Evolutionary conservation across 2,797 vertebrate genomes (phyloP).

Genomic region (Halcyon badia): DNA sequence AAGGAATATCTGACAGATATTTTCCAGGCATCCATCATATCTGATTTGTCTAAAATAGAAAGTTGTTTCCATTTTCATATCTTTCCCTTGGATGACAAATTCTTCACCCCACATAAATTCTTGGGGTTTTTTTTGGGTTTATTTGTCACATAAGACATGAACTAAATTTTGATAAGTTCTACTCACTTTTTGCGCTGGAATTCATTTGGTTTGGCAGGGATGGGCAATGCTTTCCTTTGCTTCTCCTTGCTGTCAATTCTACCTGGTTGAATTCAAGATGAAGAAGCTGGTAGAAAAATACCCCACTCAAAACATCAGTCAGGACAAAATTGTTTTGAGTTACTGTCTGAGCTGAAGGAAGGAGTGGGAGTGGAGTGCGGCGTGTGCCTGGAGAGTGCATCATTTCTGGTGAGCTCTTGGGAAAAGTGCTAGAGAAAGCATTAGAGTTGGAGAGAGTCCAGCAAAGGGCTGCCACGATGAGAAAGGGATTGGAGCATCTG

Average conservation of each 20-base stretch:
- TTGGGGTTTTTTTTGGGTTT: no score
- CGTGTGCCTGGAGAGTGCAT: not conserved
- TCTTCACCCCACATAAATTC: not conserved
- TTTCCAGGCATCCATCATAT: not conserved
- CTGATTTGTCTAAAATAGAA: not conserved
- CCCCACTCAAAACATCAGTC: not conserved
- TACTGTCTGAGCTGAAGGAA: not conserved
- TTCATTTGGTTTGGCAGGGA: not conserved
- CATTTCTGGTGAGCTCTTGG: not conserved
- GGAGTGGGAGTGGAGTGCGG: not conserved
- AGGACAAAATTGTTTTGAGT: not conserved
- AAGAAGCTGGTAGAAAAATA: not conserved
- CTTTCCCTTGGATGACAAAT: not conserved
- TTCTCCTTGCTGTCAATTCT: constrained; percentile 28
- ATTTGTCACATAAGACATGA: not conserved
- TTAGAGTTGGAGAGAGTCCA: not conserved
- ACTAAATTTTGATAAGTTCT: not conserved
- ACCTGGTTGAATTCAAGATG: not conserved
- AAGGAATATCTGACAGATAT: not conserved
- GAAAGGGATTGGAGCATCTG: not conserved
- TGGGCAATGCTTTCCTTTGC: constrained; percentile 37
- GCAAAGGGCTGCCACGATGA: not conserved
- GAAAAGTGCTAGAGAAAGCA: not conserved
- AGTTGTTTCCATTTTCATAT: not conserved
- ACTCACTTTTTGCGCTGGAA: not conserved